Base-by-base conservation (phyloP, 2,888 invertebrate genomes). In the Andricus curvator region DNA sequence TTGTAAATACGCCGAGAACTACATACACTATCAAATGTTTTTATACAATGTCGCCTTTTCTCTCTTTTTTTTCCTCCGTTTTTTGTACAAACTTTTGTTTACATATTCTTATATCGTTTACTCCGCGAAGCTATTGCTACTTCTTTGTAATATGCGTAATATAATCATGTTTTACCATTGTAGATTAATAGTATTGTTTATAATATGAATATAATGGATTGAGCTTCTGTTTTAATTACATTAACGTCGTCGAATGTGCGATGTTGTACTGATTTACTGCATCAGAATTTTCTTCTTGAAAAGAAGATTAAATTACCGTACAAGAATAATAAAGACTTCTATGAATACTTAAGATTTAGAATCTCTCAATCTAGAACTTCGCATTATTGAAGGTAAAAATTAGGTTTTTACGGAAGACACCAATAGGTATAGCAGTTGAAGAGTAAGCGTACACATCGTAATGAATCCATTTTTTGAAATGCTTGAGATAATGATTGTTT, bases 11-110 rank as follows among this genome's bases (percentile, higher is more conserved):
- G 86, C 84, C 84, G 87, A 86, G 86, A 88, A 88, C 85, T 86
- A 88, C 85, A 86, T 83, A 85, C 86, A 85, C 86, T 87, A 85
- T 89, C 87, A 85, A 89, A 87, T 88, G 88, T 88, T 89, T 84
- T 88, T 89, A 89, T 88, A 87, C 86, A 86, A 89, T 83, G 80
- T 86, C 84, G 88, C 88, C 90, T 89, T 90, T 90, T 90, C 90
- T 90, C 89, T 89, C 88, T 80, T 90, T 90, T 90, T 90, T 37
- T 8, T 8, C 8, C 92, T 91, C 88, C 78, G 77, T 90, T 90
- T 91, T 85, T 89, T 92, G 92, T 92, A 92, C 92, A 92, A 92
- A 92, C 89, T 91, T 90, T 91, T 92, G 1, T 91, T 91, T 91
- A 92, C 88, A 89, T 90, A 89, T 89, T 90, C 37, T 88, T 86